These are phyloP conservation scores for Prolemur simus DNA, from an alignment of 2,113 vertebrate species.

Conservation along the genomic window DNA sequence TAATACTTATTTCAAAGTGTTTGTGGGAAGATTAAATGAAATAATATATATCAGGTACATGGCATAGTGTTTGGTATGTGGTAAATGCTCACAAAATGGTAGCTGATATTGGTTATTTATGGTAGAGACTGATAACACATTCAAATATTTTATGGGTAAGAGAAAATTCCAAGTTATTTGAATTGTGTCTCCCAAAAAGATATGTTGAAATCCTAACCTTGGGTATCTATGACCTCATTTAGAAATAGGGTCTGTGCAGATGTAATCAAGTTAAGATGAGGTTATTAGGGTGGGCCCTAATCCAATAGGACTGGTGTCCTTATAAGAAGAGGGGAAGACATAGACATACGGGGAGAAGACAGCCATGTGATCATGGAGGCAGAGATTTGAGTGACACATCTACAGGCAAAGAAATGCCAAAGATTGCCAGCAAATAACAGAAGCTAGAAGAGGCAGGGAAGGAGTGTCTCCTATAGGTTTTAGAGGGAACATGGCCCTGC, in stretches of 20 bases:
- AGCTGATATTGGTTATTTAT: not conserved
- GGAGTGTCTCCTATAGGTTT: not conserved
- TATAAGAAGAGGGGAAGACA: not conserved
- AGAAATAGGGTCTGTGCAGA: not conserved
- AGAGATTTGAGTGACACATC: not conserved
- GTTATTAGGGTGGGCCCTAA: not conserved
- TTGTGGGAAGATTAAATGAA: not conserved
- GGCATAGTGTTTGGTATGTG: not conserved
- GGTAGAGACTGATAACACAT: not conserved
- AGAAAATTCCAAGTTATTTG: not conserved
- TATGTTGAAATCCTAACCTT: not conserved
- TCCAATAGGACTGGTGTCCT: not conserved
- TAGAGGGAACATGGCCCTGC: accelerated
- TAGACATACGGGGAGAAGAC: not conserved
- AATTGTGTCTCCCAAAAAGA: not conserved
- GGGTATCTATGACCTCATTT: not conserved
- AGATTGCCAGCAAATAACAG: not conserved
- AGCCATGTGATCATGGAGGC: not conserved
- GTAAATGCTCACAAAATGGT: not conserved
- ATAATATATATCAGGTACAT: not conserved
- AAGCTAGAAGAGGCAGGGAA: not conserved
- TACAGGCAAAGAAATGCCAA: not conserved
- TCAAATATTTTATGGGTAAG: not conserved
- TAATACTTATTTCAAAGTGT: not conserved
- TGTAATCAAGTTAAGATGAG: not conserved